Evolutionary conservation across 2,888 invertebrate species (phyloP), one percentile per base, ranked within the genome.

Genomic region (Cheilosia vulpina): DNA sequence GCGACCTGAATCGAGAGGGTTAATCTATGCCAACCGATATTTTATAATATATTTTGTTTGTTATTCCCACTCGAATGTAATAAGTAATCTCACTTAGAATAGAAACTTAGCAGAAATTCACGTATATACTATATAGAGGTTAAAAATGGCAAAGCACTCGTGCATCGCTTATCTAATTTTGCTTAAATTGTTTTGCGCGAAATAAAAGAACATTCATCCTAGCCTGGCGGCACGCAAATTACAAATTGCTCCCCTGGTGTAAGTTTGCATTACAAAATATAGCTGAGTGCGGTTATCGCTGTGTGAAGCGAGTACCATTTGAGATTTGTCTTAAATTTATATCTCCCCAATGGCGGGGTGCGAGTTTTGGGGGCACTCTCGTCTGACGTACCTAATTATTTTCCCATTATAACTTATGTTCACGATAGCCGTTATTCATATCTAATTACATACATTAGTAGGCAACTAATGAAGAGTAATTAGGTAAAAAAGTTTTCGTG

Each of bases 141-240:
- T 9, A 4, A 19, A 17, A 47, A 63, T 19, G 2, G 17, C n/a
- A 27, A 3, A 47, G 17, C 19, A 19, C 19, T 47, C 38, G 13
- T 38, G 4, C 38, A 38, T 65, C 21, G 19, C 62, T 62, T 72
- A 62, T 72, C 72, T 41, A 38, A 21, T 34, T 2, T 50, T 71
- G 15, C 7, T 21, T 4, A 19, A 57, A 52, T 34, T 34, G 63
- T 19, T 5, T 24, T 45, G n/a, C 38, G 45, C 55, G 60, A 19
- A 58, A 58, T 69, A 58, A 72, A 50, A 57, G 50, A 77, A 47
- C 71, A 71, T 60, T 77, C 71, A 53, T 66, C 82, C 82, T 47
- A n/a, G 58, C 77, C 82, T 60, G 21, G 63, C 60, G 21, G 77
- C n/a, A 45, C 17, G 78, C 55, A 78, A 77, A 77, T 78, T 82